These are phyloP conservation scores for Lonchura striata DNA, from an alignment of 2,113 vertebrate species.

Conservation along the genomic window DNA sequence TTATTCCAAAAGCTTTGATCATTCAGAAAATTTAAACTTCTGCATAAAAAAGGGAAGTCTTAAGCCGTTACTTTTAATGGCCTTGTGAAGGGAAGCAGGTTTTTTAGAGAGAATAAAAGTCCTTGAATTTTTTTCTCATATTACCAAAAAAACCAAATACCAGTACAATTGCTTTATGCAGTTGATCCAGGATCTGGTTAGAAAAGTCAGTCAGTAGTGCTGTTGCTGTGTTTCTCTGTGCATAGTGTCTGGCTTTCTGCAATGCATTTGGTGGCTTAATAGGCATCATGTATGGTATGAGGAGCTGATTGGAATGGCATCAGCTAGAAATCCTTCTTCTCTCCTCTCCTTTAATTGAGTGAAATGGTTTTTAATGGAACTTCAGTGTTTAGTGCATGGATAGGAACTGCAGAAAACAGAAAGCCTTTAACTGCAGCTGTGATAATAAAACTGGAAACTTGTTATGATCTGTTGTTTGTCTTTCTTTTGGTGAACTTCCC, in stretches of 20 bases:
- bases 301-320: background rate
- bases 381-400: background rate
- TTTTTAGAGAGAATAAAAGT: background rate
- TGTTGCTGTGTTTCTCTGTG: background rate
- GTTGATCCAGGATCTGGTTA: background rate
- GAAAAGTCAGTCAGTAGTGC: background rate
- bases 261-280: background rate
- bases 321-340: background rate
- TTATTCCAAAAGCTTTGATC: background rate
- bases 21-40: background rate
- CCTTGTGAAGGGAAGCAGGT: background rate
- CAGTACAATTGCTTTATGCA: background rate
- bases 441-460: background rate
- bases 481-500: background rate
- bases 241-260: background rate
- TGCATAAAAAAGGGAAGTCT: background rate
- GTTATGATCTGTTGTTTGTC: background rate
- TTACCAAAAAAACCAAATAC: background rate
- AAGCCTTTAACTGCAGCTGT: constrained; percentile 14
- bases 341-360: background rate
- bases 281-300: background rate
- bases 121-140: background rate
- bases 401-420: background rate
- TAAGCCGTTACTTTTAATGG: background rate
- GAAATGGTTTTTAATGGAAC: background rate